These are phyloP conservation scores for Stegodyphus dumicola DNA, from an alignment of 1,140 invertebrate genomes.

Conservation along the genomic window DNA sequence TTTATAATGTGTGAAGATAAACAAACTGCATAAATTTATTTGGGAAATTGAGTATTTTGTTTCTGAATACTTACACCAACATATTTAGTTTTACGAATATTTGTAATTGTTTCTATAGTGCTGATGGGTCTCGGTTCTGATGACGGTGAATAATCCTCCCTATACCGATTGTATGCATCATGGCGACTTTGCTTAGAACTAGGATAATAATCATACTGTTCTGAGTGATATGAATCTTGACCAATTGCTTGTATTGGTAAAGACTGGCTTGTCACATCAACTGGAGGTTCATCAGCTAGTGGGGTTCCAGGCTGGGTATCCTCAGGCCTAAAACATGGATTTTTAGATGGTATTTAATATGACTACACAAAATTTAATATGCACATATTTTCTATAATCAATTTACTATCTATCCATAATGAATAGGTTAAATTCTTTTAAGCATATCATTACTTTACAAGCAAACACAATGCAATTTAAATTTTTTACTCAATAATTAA, in stretches of 20 bases:
- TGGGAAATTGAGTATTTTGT: not conserved
- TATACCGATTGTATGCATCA: not conserved
- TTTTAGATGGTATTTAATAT: too few relatives aligned
- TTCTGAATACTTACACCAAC: not conserved
- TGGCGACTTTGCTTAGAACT: not conserved
- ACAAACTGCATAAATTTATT: not conserved
- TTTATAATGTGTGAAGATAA: too few relatives aligned
- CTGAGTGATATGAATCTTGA: conserved; percentile 9
- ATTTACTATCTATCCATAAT: too few relatives aligned
- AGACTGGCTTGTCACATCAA: conserved; percentile 3
- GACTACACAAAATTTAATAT: too few relatives aligned
- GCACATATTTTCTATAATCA: too few relatives aligned
- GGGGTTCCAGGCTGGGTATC: conserved; percentile 61
- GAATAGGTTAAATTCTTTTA: too few relatives aligned
- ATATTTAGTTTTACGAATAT: conserved; percentile 18
- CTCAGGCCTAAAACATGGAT: not conserved
- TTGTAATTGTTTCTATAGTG: conserved; percentile 50
- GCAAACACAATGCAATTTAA: too few relatives aligned
- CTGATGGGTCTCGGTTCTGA: conserved; percentile 21
- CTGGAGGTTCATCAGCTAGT: conserved; percentile 60
- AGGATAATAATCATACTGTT: conserved; percentile 18
- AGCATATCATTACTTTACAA: too few relatives aligned
- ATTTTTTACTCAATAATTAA: too few relatives aligned
- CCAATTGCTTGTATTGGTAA: conserved; percentile 35
- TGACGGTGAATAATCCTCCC: not conserved